phyloP scores from a whole-genome alignment of 1,140 invertebrate genomes.

The Rhyacophila brunnea region DNA sequence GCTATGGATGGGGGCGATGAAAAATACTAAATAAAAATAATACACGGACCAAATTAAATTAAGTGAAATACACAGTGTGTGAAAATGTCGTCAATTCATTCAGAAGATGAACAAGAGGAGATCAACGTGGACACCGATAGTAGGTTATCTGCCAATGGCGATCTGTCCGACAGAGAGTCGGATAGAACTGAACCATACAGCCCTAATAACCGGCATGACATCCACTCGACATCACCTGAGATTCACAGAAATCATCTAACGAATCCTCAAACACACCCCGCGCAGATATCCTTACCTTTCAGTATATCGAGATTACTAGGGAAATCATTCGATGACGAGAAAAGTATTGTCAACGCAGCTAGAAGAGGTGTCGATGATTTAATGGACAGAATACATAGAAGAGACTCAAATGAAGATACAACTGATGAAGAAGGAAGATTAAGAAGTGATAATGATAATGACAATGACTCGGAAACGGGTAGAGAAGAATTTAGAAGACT shows the following conservation, averaged over 20 bases:
- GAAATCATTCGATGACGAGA: conserved; percentile 61
- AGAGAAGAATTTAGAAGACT: conserved; percentile 29
- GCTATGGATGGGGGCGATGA: too few species aligned
- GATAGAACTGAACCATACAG: conserved; percentile 42
- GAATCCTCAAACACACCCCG: conserved; percentile 49
- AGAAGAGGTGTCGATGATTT: conserved; percentile 28
- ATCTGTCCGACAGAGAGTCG: conserved; percentile 49
- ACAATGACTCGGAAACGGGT: conserved; percentile 28
- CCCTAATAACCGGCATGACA: conserved; percentile 38
- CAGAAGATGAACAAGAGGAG: conserved; percentile 59
- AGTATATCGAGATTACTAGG: conserved; percentile 70
- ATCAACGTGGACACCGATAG: conserved; percentile 64
- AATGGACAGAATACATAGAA: conserved; percentile 31
- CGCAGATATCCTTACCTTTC: conserved; percentile 62
- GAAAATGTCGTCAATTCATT: conserved; percentile 56
- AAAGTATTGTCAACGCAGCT: conserved; percentile 26
- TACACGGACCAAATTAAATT: too few species aligned
- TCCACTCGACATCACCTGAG: conserved; percentile 45
- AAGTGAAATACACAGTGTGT: background rate
- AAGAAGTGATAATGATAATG: conserved; percentile 29
- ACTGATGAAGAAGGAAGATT: conserved; percentile 32
- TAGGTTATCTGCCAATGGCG: conserved; percentile 56
- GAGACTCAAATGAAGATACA: conserved; percentile 32
- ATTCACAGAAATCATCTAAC: conserved; percentile 44
- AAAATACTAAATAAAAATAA: too few species aligned